Evolutionary conservation across 2,888 invertebrate genomes (phyloP).

Genomic region (Xylophagus ater): DNA sequence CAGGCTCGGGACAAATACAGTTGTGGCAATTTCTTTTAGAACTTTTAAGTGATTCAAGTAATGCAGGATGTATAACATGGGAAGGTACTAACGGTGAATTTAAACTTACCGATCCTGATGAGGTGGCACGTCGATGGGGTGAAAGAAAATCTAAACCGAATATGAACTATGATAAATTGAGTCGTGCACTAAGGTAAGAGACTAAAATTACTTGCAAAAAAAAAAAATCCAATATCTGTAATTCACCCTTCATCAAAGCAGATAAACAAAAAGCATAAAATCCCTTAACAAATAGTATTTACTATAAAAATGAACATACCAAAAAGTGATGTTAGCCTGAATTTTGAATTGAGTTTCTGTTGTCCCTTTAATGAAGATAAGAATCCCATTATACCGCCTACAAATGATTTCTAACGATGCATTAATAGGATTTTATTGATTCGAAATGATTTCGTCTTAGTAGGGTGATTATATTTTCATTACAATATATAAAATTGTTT

Average conservation of each 20-base stretch:
- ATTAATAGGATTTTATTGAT: slow-evolving; percentile 17
- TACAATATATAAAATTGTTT: no score
- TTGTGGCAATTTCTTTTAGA: slow-evolving; percentile 98
- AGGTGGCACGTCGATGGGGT: slow-evolving; percentile 96
- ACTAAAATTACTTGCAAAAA: no score
- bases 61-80: slow-evolving; percentile 96
- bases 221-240: slow-evolving; percentile 3
- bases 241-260: background rate
- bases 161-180: slow-evolving; percentile 99
- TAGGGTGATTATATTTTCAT: slow-evolving; percentile 7
- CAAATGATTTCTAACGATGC: slow-evolving; percentile 18
- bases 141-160: slow-evolving; percentile 98
- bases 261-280: no score
- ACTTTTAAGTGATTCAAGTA: slow-evolving; percentile 87
- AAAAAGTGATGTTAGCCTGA: no score
- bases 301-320: no score
- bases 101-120: slow-evolving; percentile 96
- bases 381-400: slow-evolving; percentile 20
- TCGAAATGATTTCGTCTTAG: slow-evolving; percentile 17
- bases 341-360: no score
- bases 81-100: slow-evolving; percentile 98
- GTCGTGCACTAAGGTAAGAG: slow-evolving; percentile 82
- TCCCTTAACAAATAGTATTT: no score
- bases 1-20: slow-evolving; percentile 95
- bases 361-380: slow-evolving; percentile 16